Base-by-base conservation (phyloP, 2,113 vertebrate genomes). In the Melospiza melodia region DNA sequence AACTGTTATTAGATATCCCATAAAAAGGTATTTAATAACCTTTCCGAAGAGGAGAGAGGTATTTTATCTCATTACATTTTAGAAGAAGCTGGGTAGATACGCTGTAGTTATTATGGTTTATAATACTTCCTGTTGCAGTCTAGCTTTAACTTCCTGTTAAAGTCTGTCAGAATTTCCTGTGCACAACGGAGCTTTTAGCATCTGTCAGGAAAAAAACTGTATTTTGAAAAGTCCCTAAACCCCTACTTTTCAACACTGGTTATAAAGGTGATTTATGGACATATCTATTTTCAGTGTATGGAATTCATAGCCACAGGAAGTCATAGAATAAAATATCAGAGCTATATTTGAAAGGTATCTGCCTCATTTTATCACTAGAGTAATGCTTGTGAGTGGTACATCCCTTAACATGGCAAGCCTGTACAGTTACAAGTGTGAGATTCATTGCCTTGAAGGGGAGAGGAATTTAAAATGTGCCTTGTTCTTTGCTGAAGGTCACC, bases 151-250 rank as follows among this genome's bases (percentile, higher is more conserved):
- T 51, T 51, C 49, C 49, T 51, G 49, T 82, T 87, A 67, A 93
- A 57, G 39, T 74, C 74, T 89, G 23, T 85, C 52, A 82, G 75
- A 93, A 90, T 55, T 84, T 65, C 20, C 57, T 55, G 59, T 69
- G 58, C 46, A 81, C 91, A 93, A 72, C 23, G 78, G 33, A 90
- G 22, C 11, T 84, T n/a, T 43, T 51, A 66, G 37, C 17, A 5
- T 73, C 71, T 39, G 51, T 46, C 54, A 84, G 59, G 54, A 67
- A 91, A 95, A 87, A 89, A 84, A 76, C 22, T 51, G 49, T 46
- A 61, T 89, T 97, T 94, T 94, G 66, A 95, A 95, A 94, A 89
- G 39, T 86, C 84, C 55, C 76, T 82, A 54, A 93, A 92, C 33
- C 63, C n/a, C 52, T 87, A 71, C 54, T 77, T 94, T 93, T 94